Conservation (phyloP, 2,113 vertebrate genomes). For the Limanda limanda region DNA sequence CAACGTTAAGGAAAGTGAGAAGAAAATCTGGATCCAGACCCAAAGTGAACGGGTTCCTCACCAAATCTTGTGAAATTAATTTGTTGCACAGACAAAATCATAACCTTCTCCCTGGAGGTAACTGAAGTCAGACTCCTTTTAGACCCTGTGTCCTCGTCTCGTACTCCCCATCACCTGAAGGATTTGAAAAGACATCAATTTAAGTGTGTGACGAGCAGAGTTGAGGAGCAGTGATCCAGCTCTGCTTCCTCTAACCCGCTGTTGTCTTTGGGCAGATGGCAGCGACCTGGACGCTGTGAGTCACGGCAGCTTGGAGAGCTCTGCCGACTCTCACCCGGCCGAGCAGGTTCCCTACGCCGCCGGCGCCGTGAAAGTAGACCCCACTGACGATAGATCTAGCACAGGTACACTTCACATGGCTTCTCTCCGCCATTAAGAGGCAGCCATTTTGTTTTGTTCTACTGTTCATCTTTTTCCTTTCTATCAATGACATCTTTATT, state of each 20-base stretch:
- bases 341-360: constrained; percentile 82
- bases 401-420: constrained; percentile 80
- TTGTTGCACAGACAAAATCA: too few species aligned
- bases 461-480: constrained; percentile 42
- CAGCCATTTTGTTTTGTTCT: constrained; percentile 59
- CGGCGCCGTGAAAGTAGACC: constrained; percentile 83
- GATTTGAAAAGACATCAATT: too few species aligned
- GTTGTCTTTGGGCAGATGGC: constrained; percentile 85
- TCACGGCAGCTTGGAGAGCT: constrained; percentile 89
- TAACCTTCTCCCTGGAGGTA: too few species aligned
- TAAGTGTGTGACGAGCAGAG: too few species aligned
- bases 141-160: not conserved
- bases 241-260: constrained; percentile 37
- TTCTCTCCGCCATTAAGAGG: constrained; percentile 18
- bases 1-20: too few species aligned
- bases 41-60: too few species aligned
- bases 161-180: too few species aligned
- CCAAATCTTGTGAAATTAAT: too few species aligned
- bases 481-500: constrained; percentile 40
- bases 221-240: too few species aligned
- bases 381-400: constrained; percentile 88
- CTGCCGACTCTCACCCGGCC: constrained; percentile 79
- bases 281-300: constrained; percentile 89
- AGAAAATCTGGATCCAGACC: too few species aligned
- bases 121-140: not conserved